phyloP scores from a whole-genome alignment of 35 echinoderm and acorn worm genomes.

The Apostichopus parvimensis region DNA sequence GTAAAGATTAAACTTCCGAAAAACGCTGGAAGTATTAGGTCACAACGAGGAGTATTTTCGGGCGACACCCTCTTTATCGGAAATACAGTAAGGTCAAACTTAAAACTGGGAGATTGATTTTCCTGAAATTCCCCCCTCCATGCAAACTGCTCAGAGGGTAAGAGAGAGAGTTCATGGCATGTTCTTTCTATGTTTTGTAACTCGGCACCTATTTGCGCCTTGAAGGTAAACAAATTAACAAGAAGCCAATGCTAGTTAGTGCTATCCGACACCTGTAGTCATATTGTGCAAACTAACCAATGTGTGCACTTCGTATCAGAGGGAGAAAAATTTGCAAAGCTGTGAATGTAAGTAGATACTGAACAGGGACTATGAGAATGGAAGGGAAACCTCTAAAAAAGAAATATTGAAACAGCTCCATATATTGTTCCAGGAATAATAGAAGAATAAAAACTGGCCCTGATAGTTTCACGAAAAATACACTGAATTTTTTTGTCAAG shows the following conservation, averaged over 20 bases:
- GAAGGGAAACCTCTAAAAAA: no score
- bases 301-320: not conserved
- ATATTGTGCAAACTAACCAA: not conserved
- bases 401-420: no score
- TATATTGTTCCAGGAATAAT: no score
- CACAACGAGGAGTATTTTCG: slow-evolving; percentile 10
- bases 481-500: no score
- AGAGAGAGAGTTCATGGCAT: not conserved
- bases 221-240: slow-evolving; percentile 27
- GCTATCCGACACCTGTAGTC: slow-evolving; percentile 14
- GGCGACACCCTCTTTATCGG: not conserved
- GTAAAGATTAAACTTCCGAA: no score
- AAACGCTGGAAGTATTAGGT: not conserved
- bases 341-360: no score
- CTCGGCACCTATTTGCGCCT: not conserved
- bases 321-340: not conserved
- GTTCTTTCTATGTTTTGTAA: not conserved
- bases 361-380: no score
- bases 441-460: no score
- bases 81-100: not conserved
- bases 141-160: no score
- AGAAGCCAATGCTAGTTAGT: not conserved
- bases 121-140: not conserved
- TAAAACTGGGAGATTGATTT: not conserved
- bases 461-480: no score